Conservation (phyloP, 1,140 invertebrate species). For the Gryon sp. region DNA sequence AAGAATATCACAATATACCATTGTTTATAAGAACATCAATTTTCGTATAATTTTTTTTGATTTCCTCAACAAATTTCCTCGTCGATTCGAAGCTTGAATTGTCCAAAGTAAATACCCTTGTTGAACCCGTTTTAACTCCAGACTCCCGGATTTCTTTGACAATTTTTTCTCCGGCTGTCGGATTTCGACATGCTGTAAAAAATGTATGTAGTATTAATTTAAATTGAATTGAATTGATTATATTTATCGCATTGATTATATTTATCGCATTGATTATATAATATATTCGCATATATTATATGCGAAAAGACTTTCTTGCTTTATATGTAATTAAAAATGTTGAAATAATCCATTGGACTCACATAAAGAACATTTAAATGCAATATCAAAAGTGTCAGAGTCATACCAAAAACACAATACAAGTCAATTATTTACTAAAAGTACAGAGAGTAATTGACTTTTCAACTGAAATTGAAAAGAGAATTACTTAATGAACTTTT, state of each 20-base stretch:
- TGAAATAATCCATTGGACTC: too few relatives aligned
- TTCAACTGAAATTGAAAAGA: too few relatives aligned
- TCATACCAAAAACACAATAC: too few relatives aligned
- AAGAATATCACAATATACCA: too few relatives aligned
- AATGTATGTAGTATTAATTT: constrained; percentile 11
- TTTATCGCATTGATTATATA: not conserved
- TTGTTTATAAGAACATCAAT: constrained; percentile 91
- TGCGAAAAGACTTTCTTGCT: too few relatives aligned
- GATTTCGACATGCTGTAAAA: constrained; percentile 84
- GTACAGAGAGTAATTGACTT: too few relatives aligned
- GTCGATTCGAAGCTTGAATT: constrained; percentile 87
- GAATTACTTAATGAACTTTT: too few relatives aligned
- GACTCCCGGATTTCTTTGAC: constrained; percentile 80
- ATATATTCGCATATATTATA: too few relatives aligned
- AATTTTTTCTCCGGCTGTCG: constrained; percentile 81
- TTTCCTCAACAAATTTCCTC: constrained; percentile 84
- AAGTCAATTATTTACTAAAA: too few relatives aligned
- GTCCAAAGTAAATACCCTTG: constrained; percentile 81
- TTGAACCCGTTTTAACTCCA: constrained; percentile 77
- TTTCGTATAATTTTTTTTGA: constrained; percentile 83
- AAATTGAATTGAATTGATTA: not conserved
- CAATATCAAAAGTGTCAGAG: too few relatives aligned
- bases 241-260: not conserved
- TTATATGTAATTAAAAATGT: too few relatives aligned
- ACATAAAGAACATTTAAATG: too few relatives aligned